Conservation (phyloP, 2,888 invertebrate species). For the Hypercompe scribonia region DNA sequence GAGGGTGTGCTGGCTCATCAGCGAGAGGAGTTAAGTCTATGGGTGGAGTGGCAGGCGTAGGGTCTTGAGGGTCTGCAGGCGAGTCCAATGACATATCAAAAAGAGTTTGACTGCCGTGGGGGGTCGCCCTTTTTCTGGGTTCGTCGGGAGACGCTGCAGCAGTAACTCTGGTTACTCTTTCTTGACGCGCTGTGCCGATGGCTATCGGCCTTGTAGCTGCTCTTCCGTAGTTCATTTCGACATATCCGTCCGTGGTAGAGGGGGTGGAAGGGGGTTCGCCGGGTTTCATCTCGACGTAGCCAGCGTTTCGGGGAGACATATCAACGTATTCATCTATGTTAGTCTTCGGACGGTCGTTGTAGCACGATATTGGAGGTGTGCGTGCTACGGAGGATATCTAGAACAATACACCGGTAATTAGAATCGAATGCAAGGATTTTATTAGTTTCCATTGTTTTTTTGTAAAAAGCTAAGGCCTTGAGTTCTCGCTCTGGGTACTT, state of each 20-base stretch:
- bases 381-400: conserved; percentile 45
- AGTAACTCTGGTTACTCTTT: conserved; percentile 36
- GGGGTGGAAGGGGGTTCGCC: conserved; percentile 54
- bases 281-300: conserved; percentile 88
- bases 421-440: not conserved
- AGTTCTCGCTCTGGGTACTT: not conserved
- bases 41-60: conserved; percentile 61
- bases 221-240: conserved; percentile 82
- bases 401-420: not conserved
- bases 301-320: conserved; percentile 80
- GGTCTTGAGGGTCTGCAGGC: conserved; percentile 88
- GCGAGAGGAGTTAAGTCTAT: conserved; percentile 35
- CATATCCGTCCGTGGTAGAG: conserved; percentile 74
- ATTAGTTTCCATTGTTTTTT: not conserved
- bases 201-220: conserved; percentile 88
- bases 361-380: conserved; percentile 66
- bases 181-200: conserved; percentile 75
- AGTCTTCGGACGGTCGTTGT: conserved; percentile 57
- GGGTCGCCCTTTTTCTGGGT: conserved; percentile 73
- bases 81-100: conserved; percentile 90
- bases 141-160: conserved; percentile 59
- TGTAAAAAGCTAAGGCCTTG: not conserved
- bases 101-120: conserved; percentile 88
- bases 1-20: conserved; percentile 59
- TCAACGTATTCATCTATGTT: conserved; percentile 81